phyloP scores from a whole-genome alignment of 2,888 invertebrate species.

The Petrolisthes manimaculis region DNA sequence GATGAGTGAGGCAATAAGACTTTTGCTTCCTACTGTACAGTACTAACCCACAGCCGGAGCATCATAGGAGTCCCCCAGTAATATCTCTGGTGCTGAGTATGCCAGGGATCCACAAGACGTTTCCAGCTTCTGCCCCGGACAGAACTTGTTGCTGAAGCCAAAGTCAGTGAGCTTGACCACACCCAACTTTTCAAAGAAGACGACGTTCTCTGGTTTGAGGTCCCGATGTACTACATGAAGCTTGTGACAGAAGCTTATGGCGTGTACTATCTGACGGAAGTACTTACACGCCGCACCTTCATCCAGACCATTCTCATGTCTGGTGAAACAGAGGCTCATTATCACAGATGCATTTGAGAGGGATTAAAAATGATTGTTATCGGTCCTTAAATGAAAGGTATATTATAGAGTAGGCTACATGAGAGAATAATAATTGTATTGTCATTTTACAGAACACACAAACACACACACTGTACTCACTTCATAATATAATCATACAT shows the following conservation, averaged over 20 bases:
- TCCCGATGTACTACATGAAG: conserved; percentile 90
- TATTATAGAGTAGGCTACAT: not conserved
- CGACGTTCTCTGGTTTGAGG: conserved; percentile 99
- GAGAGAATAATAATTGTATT: no score
- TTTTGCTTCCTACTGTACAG: not conserved
- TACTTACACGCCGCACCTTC: conserved; percentile 86
- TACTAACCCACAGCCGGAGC: conserved; percentile 94
- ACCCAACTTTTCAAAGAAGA: conserved; percentile 97
- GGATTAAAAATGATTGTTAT: not conserved
- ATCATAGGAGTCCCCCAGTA: conserved; percentile 98
- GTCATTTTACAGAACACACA: no score
- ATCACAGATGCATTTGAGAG: not conserved
- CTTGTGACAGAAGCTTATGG: conserved; percentile 97
- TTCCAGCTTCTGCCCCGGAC: conserved; percentile 80
- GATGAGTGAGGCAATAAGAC: no score
- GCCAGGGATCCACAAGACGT: conserved; percentile 99
- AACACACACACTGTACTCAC: conserved; percentile 72
- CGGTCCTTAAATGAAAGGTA: not conserved
- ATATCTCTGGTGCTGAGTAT: conserved; percentile 98
- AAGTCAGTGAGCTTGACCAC: conserved; percentile 99
- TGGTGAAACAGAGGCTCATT: not conserved
- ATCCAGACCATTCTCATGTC: conserved; percentile 72
- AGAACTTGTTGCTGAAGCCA: conserved; percentile 90
- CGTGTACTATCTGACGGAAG: conserved; percentile 95
- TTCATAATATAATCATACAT: conserved; percentile 98